Evolutionary conservation across 64 coral and sea anemone genomes (phyloP).

Genomic region (Catalaphyllia jardinei): DNA sequence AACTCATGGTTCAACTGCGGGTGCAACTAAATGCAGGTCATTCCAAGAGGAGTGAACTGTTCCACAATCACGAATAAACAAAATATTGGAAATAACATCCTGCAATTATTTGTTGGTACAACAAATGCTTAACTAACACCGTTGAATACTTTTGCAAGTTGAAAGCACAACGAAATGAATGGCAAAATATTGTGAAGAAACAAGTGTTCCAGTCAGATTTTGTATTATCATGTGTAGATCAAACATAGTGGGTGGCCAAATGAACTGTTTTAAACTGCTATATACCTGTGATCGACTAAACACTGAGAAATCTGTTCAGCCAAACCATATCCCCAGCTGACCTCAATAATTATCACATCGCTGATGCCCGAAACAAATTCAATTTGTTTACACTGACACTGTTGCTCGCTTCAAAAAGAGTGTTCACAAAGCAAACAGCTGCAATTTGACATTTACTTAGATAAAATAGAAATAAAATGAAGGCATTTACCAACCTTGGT

Average conservation of each 20-base stretch:
- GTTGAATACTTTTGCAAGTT: no score
- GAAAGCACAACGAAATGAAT: no score
- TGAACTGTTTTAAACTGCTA: not conserved
- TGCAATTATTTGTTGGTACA: no score
- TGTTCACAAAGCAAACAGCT: not conserved
- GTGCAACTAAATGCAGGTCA: no score
- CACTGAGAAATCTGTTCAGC: not conserved
- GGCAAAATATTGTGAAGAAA: not conserved
- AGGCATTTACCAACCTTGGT: conserved; percentile 29
- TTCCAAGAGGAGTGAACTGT: no score
- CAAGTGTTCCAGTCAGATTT: not conserved
- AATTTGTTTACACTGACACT: not conserved
- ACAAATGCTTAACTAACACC: no score
- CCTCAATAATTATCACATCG: not conserved
- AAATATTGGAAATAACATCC: no score
- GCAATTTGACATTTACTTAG: not conserved
- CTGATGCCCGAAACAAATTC: not conserved
- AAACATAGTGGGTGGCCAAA: not conserved
- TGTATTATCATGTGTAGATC: not conserved
- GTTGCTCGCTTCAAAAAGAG: not conserved
- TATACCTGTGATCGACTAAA: not conserved
- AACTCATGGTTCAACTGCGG: no score
- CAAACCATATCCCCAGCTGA: not conserved
- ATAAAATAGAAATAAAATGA: not conserved
- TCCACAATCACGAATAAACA: no score